Evolutionary conservation across 2,113 vertebrate genomes (phyloP), one percentile per base, ranked within the genome.

Genomic region (Gambusia affinis): DNA sequence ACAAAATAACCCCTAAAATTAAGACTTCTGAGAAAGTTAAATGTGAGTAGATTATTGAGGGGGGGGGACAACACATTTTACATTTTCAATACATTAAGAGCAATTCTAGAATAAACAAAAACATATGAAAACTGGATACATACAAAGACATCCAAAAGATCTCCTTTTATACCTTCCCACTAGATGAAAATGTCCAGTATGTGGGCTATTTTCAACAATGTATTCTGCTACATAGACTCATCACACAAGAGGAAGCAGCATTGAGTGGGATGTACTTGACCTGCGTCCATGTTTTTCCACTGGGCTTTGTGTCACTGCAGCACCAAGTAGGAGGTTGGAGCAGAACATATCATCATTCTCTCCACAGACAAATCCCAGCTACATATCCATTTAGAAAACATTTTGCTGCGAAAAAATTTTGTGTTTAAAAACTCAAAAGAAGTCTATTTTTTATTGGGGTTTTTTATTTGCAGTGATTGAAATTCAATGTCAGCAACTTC

Each of bases 181-280:
- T 84, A 87, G 90, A 92, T 85, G 78, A 87, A 76, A 69, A 80
- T 81, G 70, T 83, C 65, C 79, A 76, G 39, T 79, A 88, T 89
- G 84, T 68, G 24, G 81, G 83, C 87, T 87, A 87, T 91, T 81
- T 87, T 87, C 79, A 14, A 64, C 4, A 75, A 69, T 57, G n/a
- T 42, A 70, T 86, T 85, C 76, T 87, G 86, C 83, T 81, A 87
- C 79, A 87, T 80, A 79, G 81, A 88, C 79, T 88, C 85, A 69
- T 91, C 88, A 76, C 79, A 88, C 73, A n/a, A 79, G 76, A 87
- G 83, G 76, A 79, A 77, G 86, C 62, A 44, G 83, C 79, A 54
- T 70, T 67, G 86, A 88, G 85, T 84, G 79, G 82, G 89, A 82
- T 79, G 72, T 60, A 33, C 86, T 92, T 88, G 87, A 89, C 82